Conservation (phyloP, 2,888 invertebrate species). For the Drosophila neonasuta region DNA sequence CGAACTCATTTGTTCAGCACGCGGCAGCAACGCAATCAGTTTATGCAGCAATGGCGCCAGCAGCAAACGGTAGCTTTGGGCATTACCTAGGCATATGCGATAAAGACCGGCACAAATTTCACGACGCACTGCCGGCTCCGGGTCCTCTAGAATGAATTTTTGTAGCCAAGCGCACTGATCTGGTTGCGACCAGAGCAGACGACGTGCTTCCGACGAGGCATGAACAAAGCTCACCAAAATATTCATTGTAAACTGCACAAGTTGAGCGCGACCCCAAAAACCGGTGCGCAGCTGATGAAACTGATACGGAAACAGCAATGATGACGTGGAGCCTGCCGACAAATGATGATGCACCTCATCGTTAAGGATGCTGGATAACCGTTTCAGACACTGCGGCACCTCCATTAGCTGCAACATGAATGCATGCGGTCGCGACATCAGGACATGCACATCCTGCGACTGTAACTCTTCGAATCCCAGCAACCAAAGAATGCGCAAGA, state of each 20-base stretch:
- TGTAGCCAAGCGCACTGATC: constrained; percentile 92
- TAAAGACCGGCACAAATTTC: constrained; percentile 97
- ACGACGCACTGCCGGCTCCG: constrained; percentile 94
- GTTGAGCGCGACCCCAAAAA: constrained; percentile 95
- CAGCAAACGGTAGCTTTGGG: constrained; percentile 84
- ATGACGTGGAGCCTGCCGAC: constrained; percentile 56
- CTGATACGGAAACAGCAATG: constrained; percentile 69
- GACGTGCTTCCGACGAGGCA: constrained; percentile 90
- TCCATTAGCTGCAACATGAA: constrained; percentile 91
- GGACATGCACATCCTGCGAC: constrained; percentile 84
- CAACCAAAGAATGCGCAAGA: constrained; percentile 92
- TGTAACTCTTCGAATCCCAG: constrained; percentile 87
- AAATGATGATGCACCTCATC: constrained; percentile 88
- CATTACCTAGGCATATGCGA: constrained; percentile 89
- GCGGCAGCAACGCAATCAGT: constrained; percentile 90
- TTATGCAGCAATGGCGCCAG: constrained; percentile 91
- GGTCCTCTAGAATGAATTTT: constrained; percentile 93
- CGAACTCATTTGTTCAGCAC: constrained; percentile 91
- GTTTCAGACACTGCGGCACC: constrained; percentile 90
- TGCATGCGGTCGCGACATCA: constrained; percentile 85
- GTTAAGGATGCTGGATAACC: constrained; percentile 92
- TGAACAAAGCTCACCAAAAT: constrained; percentile 96
- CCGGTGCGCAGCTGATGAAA: constrained; percentile 93
- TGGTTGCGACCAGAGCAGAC: constrained; percentile 88
- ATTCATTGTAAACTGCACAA: constrained; percentile 95